Conservation (phyloP, 2,797 vertebrate genomes). For the Arrhamphus sclerolepis region DNA sequence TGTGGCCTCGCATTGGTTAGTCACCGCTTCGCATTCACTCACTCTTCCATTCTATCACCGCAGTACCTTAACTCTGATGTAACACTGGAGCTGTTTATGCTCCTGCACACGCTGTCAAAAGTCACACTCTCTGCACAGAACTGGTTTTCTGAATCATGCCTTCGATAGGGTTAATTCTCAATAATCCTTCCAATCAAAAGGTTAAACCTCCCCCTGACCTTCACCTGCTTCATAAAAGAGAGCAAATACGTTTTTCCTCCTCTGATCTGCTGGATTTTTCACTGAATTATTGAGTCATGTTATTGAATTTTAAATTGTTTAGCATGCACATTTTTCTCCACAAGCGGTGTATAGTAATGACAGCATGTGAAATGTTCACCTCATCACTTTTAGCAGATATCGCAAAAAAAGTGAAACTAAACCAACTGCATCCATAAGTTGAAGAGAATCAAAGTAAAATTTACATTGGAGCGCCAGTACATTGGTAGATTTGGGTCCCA, state of each 20-base stretch:
- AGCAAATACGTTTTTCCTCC: conserved; percentile 51
- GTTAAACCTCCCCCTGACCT: conserved; percentile 75
- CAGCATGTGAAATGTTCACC: conserved; percentile 23
- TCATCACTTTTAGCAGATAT: conserved; percentile 39
- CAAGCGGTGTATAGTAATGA: conserved; percentile 16
- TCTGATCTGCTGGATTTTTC: conserved; percentile 45
- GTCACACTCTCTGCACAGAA: conserved; percentile 25
- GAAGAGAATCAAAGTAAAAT: conserved; percentile 15
- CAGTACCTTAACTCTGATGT: conserved; percentile 36
- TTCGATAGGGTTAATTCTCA: conserved; percentile 72
- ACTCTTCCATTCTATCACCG: conserved; percentile 49
- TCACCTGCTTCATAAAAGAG: conserved; percentile 72
- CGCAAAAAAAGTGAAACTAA: conserved; percentile 22
- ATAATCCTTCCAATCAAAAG: conserved; percentile 77
- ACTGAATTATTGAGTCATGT: conserved; percentile 58
- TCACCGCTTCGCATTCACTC: conserved; percentile 73
- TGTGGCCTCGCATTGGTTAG: conserved; percentile 72
- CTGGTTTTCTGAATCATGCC: conserved; percentile 39
- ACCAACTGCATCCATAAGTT: conserved; percentile 3
- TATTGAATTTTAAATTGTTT: conserved; percentile 65
- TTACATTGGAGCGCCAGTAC: not conserved
- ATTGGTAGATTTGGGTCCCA: not conserved
- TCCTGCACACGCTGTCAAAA: conserved; percentile 24
- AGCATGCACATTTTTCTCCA: conserved; percentile 47
- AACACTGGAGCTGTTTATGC: conserved; percentile 40